These are phyloP conservation scores for Drosophila siamana DNA, from an alignment of 2,888 invertebrate genomes.

Conservation along the genomic window DNA sequence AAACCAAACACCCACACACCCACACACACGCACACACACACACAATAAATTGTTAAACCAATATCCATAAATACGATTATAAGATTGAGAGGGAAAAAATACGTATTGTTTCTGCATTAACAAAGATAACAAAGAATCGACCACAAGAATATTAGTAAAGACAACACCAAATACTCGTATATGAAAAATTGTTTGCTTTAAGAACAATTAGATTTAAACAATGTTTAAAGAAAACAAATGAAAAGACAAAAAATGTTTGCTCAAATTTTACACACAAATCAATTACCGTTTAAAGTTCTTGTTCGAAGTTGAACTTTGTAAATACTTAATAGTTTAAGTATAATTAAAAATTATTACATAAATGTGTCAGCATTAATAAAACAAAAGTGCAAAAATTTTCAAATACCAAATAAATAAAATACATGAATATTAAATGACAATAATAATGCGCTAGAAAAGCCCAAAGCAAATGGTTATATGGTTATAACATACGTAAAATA, in stretches of 20 bases:
- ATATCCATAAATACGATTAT: slow-evolving; percentile 38
- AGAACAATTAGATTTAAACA: slow-evolving; percentile 29
- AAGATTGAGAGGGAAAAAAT: slow-evolving; percentile 8
- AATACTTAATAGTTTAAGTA: slow-evolving; percentile 85
- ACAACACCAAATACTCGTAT: not conserved
- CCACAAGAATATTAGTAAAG: slow-evolving; percentile 1
- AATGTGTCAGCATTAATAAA: slow-evolving; percentile 34
- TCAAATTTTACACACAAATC: slow-evolving; percentile 45
- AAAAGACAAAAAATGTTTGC: slow-evolving; percentile 14
- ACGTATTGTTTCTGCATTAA: slow-evolving; percentile 21
- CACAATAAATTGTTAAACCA: slow-evolving; percentile 33
- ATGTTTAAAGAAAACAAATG: slow-evolving; percentile 20
- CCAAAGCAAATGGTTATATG: slow-evolving; percentile 25
- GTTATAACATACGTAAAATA: slow-evolving; percentile 26
- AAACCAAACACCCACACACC: slow-evolving; percentile 1
- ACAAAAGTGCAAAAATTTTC: slow-evolving; percentile 33
- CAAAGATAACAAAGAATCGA: not conserved
- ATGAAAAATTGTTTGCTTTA: slow-evolving; percentile 7
- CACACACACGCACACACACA: too few species aligned
- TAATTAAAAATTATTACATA: slow-evolving; percentile 55
- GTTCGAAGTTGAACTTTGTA: slow-evolving; percentile 81
- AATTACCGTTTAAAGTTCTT: slow-evolving; percentile 68
- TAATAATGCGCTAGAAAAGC: slow-evolving; percentile 40
- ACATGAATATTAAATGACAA: slow-evolving; percentile 51
- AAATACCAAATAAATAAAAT: slow-evolving; percentile 13